Evolutionary conservation across 2,888 invertebrate species (phyloP).

Genomic region (Priocnemis perturbator): DNA sequence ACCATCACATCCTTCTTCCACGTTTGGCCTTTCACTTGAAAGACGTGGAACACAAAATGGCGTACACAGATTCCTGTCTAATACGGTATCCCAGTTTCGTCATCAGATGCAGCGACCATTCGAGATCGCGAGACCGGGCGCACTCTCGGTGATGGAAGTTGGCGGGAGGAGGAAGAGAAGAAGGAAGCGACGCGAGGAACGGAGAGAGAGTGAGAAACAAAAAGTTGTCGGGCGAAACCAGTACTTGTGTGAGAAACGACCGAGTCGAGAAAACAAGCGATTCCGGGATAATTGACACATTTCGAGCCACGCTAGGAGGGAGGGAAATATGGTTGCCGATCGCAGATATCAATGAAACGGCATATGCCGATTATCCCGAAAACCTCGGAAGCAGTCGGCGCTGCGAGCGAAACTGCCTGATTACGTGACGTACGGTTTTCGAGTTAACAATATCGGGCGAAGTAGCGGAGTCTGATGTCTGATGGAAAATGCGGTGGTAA

Average conservation of each 20-base stretch:
- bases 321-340: slow-evolving; percentile 26
- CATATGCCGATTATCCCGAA: slow-evolving; percentile 20
- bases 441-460: too few relatives aligned
- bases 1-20: slow-evolving; percentile 24
- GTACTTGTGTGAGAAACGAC: slow-evolving; percentile 34
- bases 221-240: slow-evolving; percentile 22
- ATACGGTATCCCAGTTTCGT: slow-evolving; percentile 54
- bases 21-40: slow-evolving; percentile 50
- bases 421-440: too few relatives aligned
- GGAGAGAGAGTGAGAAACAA: slow-evolving; percentile 9
- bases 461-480: too few relatives aligned
- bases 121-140: slow-evolving; percentile 28
- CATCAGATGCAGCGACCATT: slow-evolving; percentile 36
- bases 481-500: too few relatives aligned
- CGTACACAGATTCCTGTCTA: slow-evolving; percentile 52
- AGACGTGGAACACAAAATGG: slow-evolving; percentile 46
- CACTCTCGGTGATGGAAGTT: slow-evolving; percentile 29
- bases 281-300: slow-evolving; percentile 44
- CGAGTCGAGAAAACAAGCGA: slow-evolving; percentile 30
- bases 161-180: neutral
- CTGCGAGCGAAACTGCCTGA: too few relatives aligned
- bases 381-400: slow-evolving; percentile 38
- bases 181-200: slow-evolving; percentile 7
- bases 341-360: slow-evolving; percentile 25
- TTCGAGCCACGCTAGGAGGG: slow-evolving; percentile 27